A percentile compares a stretch with the other conserved stretches of the same genome.
phyloP scores from a whole-genome alignment of 2,888 invertebrate genomes.

The Leucophenga montana region DNA sequence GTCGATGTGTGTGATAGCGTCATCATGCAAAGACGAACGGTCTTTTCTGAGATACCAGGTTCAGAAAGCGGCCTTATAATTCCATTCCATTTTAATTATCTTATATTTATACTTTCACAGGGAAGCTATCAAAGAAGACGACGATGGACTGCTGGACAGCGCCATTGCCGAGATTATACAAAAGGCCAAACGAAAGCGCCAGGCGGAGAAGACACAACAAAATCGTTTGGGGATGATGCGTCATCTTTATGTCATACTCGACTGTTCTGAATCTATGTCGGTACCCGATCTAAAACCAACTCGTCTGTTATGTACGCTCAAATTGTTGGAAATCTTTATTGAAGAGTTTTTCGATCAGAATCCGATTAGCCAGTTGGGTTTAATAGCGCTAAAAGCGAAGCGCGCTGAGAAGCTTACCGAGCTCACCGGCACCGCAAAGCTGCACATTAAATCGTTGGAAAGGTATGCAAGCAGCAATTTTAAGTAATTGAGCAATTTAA shows the following conservation, averaged over 20 bases:
- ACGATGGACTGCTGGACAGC: conserved; percentile 91
- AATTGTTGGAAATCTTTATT: conserved; percentile 93
- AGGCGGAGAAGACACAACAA: conserved; percentile 79
- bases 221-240: conserved; percentile 98
- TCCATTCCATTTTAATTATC: no score
- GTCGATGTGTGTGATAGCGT: no score
- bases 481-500: neutral
- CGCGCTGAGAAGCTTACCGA: conserved; percentile 94
- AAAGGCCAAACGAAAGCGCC: conserved; percentile 87
- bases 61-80: no score
- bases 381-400: conserved; percentile 93
- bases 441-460: conserved; percentile 83
- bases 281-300: conserved; percentile 97
- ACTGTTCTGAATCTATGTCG: conserved; percentile 95
- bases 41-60: no score
- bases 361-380: conserved; percentile 96
- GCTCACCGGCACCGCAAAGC: conserved; percentile 88
- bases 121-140: conserved; percentile 98
- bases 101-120: conserved; percentile 75
- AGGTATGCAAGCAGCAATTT: conserved; percentile 68
- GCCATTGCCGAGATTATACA: conserved; percentile 93
- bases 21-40: no score
- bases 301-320: conserved; percentile 87
- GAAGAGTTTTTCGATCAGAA: conserved; percentile 99
- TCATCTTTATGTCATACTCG: conserved; percentile 91